phyloP scores from a whole-genome alignment of 1,140 invertebrate genomes.

The Anagrus nilaparvatae region DNA sequence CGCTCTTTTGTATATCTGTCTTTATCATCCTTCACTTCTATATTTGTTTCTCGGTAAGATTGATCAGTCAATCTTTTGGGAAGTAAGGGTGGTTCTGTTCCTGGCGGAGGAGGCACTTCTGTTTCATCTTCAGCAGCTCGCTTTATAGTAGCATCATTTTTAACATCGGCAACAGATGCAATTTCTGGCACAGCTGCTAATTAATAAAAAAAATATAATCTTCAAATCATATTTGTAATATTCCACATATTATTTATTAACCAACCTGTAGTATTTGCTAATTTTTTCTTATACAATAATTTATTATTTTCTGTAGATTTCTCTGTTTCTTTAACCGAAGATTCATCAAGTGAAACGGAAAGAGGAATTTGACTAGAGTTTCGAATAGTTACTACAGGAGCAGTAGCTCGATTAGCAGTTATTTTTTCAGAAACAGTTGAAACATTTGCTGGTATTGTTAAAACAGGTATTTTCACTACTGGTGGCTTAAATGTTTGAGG shows the following conservation, averaged over 20 bases:
- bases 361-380: constrained; percentile 5
- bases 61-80: constrained; percentile 22
- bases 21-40: constrained; percentile 15
- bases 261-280: no score
- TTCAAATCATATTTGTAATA: no score
- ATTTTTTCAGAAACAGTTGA: constrained; percentile 20
- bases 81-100: constrained; percentile 38
- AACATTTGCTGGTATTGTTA: constrained; percentile 10
- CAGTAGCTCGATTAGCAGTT: constrained; percentile 14
- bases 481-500: constrained; percentile 26
- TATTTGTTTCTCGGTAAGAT: constrained; percentile 8
- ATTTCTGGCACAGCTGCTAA: constrained; percentile 27
- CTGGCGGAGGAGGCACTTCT: constrained; percentile 39
- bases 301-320: background rate
- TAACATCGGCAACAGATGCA: constrained; percentile 24
- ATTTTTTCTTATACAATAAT: background rate
- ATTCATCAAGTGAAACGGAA: background rate
- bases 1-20: constrained; percentile 34
- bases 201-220: no score
- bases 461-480: no score
- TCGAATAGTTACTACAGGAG: constrained; percentile 1
- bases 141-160: constrained; percentile 26
- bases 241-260: no score
- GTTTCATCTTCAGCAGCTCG: constrained; percentile 30
- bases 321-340: background rate